Conservation (phyloP, 2,888 invertebrate species). For the Flabesymbios commensalis region DNA sequence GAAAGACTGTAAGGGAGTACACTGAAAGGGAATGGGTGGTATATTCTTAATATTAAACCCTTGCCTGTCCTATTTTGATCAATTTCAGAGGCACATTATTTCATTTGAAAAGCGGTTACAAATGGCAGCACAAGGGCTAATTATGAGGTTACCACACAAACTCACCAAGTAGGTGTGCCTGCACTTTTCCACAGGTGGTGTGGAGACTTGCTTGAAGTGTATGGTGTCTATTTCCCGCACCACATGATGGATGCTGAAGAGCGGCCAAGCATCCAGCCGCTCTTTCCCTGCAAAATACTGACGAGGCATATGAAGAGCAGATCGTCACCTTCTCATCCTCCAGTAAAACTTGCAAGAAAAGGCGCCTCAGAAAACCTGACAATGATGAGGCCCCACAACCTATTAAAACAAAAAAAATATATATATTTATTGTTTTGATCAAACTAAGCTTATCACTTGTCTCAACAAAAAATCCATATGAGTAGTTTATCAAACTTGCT, state of each 20-base stretch:
- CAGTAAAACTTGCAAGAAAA: slow-evolving; percentile 82
- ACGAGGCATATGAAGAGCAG: slow-evolving; percentile 16
- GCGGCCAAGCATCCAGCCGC: slow-evolving; percentile 26
- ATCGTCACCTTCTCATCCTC: slow-evolving; percentile 77
- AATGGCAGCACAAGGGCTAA: too few species aligned
- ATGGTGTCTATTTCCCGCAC: slow-evolving; percentile 75
- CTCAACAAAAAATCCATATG: neutral
- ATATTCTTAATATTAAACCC: too few species aligned
- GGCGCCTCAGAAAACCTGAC: slow-evolving; percentile 83
- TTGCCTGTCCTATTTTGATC: too few species aligned
- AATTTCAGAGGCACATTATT: too few species aligned
- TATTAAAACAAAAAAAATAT: neutral
- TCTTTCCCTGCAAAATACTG: slow-evolving; percentile 37
- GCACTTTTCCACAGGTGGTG: slow-evolving; percentile 75
- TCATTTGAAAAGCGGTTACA: too few species aligned
- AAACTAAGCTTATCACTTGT: neutral
- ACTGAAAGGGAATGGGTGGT: too few species aligned
- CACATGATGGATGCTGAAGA: slow-evolving; percentile 71
- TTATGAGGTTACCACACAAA: too few species aligned
- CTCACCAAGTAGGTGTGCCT: slow-evolving; percentile 66
- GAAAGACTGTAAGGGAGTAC: too few species aligned
- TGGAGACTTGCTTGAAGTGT: slow-evolving; percentile 76
- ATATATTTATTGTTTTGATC: neutral
- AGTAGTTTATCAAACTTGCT: too few species aligned
- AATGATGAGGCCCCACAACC: slow-evolving; percentile 57